Conservation (phyloP, 2,113 vertebrate species). For the Naja naja region DNA sequence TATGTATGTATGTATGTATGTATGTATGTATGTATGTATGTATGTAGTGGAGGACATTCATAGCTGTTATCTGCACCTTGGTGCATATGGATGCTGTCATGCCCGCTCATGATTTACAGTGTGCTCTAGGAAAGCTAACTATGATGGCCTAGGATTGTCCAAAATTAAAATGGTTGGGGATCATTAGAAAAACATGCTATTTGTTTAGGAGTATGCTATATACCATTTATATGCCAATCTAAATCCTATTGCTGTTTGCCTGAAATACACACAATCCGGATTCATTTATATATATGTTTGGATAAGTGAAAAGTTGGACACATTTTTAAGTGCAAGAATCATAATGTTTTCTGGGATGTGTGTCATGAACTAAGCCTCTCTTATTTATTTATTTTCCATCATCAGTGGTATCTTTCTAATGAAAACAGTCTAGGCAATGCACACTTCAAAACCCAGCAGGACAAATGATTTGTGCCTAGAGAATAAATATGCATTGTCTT, state of each 20-base stretch:
- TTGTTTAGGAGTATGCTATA: neutral
- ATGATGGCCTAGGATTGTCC: neutral
- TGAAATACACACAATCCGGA: neutral
- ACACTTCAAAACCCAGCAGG: neutral
- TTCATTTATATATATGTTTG: neutral
- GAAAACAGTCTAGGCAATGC: neutral
- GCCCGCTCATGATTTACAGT: neutral
- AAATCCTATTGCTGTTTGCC: neutral
- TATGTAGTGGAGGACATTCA: neutral
- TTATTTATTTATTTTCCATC: neutral
- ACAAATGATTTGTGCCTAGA: neutral
- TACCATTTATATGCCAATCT: neutral
- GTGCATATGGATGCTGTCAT: neutral
- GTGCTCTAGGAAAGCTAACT: neutral
- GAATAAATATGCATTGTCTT: neutral
- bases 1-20: too few relatives aligned
- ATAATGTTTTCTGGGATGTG: neutral
- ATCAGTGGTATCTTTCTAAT: neutral
- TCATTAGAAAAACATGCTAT: neutral
- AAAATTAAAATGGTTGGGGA: neutral
- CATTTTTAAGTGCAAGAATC: neutral
- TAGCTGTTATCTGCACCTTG: neutral
- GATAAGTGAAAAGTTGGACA: neutral
- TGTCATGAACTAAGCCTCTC: neutral
- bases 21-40: neutral